phyloP scores from a whole-genome alignment of 2,797 vertebrate species.

The Etheostoma nigrum region DNA sequence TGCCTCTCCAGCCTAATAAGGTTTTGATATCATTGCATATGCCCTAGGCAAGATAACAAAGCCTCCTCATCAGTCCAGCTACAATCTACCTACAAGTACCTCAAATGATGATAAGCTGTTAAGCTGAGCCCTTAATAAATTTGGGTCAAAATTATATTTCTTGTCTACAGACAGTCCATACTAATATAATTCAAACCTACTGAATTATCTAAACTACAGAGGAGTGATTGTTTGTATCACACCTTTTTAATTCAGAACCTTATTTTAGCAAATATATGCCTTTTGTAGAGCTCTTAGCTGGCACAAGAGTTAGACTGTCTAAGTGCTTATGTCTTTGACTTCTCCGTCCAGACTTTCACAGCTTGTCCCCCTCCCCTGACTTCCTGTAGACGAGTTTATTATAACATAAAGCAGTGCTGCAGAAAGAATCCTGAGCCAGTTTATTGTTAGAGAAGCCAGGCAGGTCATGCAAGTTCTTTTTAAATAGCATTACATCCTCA shows the following conservation, averaged over 20 bases:
- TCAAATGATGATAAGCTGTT: neutral
- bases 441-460: constrained; percentile 8
- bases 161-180: neutral
- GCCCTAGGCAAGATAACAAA: neutral
- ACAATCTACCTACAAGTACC: neutral
- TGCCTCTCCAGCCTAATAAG: constrained; percentile 14
- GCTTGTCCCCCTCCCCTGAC: neutral
- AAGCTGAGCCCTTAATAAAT: neutral
- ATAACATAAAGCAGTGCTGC: constrained; percentile 14
- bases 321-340: constrained; percentile 18
- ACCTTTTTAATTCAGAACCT: neutral
- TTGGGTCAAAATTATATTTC: neutral
- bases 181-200: neutral
- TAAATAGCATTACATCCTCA: too few relatives aligned
- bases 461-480: constrained; percentile 16
- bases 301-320: neutral
- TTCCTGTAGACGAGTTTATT: neutral
- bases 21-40: constrained; percentile 8
- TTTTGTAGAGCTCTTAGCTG: neutral
- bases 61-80: neutral
- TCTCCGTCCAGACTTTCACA: neutral
- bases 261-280: neutral
- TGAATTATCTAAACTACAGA: neutral
- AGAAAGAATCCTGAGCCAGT: constrained; percentile 13
- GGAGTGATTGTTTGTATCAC: neutral